Evolutionary conservation across 2,113 vertebrate genomes (phyloP).

Genomic region (Forbesichthys papilliferus): DNA sequence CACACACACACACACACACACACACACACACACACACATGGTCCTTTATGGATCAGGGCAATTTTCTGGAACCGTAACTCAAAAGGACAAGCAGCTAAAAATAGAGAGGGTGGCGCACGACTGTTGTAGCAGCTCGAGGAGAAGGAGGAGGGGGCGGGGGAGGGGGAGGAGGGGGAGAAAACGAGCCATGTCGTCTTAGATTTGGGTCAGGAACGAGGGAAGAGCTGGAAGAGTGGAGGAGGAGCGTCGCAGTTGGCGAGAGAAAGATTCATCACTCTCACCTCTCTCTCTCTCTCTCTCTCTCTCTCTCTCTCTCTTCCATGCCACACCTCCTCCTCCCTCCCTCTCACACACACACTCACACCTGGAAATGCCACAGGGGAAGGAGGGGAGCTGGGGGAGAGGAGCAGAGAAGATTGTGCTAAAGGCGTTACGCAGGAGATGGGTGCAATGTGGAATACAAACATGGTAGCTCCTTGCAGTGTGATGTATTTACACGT

Average conservation of each 20-base stretch:
- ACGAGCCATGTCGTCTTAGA: conserved; percentile 64
- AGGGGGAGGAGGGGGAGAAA: conserved; percentile 33
- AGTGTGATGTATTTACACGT: too few species aligned
- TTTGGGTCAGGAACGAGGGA: conserved; percentile 66
- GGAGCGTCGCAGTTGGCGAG: conserved; percentile 39
- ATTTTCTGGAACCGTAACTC: conserved; percentile 69
- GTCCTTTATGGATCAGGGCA: conserved; percentile 63
- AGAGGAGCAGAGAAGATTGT: not conserved
- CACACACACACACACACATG: not conserved
- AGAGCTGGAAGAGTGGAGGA: conserved; percentile 42
- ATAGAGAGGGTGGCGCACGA: conserved; percentile 61
- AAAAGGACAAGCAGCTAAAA: conserved; percentile 75
- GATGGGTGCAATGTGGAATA: too few species aligned
- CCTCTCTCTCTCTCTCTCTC: conserved; percentile 1
- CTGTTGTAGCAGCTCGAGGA: conserved; percentile 26
- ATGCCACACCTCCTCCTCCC: conserved; percentile 15
- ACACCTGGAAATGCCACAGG: conserved; percentile 42
- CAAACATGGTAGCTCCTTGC: too few species aligned
- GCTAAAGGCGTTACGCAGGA: too few species aligned
- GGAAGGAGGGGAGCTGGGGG: not conserved
- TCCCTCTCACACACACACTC: not conserved
- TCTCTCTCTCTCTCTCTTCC: conserved; percentile 13
- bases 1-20: not conserved
- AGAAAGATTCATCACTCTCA: conserved; percentile 51
- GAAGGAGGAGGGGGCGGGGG: conserved; percentile 9